A percentile compares a stretch with the other conserved stretches of the same genome.
phyloP scores from a whole-genome alignment of 2,113 vertebrate species.

The Xyrauchen texanus region DNA sequence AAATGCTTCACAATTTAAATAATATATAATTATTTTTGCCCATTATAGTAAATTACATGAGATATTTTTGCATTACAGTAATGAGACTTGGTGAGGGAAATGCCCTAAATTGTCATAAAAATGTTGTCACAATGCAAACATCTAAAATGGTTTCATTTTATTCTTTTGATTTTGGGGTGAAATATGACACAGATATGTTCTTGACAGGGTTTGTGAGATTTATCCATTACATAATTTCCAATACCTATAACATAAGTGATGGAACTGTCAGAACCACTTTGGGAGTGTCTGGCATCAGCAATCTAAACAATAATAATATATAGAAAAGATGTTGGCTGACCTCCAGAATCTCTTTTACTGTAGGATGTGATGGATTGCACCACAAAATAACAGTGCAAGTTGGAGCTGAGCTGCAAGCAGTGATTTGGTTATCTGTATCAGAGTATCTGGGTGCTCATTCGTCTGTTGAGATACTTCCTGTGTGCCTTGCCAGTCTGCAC shows the following conservation, averaged over 20 bases:
- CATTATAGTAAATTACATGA: too few species aligned
- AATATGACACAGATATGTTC: too few species aligned
- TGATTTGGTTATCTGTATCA: conserved; percentile 4
- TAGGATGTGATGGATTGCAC: not conserved
- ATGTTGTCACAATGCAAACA: too few species aligned
- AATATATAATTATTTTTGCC: too few species aligned
- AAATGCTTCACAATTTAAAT: too few species aligned
- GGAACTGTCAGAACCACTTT: not conserved
- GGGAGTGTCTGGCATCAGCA: not conserved
- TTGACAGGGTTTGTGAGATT: not conserved
- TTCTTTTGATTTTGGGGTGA: too few species aligned
- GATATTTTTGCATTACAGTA: too few species aligned
- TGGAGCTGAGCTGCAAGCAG: not conserved
- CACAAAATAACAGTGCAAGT: not conserved
- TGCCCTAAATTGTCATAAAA: too few species aligned
- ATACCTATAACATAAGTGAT: not conserved
- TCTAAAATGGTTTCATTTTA: too few species aligned
- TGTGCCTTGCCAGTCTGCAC: conserved; percentile 26
- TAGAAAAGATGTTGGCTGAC: not conserved
- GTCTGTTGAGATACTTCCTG: conserved; percentile 39
- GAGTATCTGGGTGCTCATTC: not conserved
- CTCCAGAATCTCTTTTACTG: not conserved
- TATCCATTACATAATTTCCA: not conserved
- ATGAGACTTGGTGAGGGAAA: too few species aligned
- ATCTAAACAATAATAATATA: not conserved